phyloP scores from a whole-genome alignment of 2,113 vertebrate genomes.

The Stegostoma tigrinum region DNA sequence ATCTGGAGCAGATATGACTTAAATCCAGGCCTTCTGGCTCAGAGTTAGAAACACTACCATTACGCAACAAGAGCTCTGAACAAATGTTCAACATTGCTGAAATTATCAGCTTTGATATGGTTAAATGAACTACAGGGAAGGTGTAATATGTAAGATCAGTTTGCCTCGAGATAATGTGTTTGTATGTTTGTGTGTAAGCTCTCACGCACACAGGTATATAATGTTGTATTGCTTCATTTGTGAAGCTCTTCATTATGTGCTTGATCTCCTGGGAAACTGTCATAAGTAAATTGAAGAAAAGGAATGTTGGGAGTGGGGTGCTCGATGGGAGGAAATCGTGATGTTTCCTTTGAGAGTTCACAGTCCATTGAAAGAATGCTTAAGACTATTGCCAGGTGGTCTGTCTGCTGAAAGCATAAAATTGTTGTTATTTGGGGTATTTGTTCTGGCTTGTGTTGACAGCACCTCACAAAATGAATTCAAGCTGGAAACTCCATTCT shows the following conservation, averaged over 20 bases:
- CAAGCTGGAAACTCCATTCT: slow-evolving; percentile 25
- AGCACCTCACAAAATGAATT: slow-evolving; percentile 30
- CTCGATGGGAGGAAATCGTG: not conserved
- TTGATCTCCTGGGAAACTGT: not conserved
- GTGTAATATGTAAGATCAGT: not conserved
- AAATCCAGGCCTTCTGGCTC: too few species aligned
- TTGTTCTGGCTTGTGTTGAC: not conserved
- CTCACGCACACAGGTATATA: not conserved
- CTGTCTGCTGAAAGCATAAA: not conserved
- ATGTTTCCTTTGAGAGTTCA: not conserved
- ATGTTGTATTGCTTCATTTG: not conserved
- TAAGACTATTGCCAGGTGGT: not conserved
- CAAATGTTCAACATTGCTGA: too few species aligned
- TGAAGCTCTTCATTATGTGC: not conserved
- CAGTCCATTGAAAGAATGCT: not conserved
- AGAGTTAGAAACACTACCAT: too few species aligned
- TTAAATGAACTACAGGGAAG: not conserved
- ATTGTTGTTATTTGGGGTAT: slow-evolving; percentile 11
- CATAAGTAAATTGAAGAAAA: not conserved
- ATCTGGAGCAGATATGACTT: too few species aligned
- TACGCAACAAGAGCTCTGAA: too few species aligned
- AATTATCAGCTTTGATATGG: not conserved
- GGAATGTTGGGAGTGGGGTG: not conserved
- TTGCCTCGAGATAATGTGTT: not conserved
- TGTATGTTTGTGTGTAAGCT: not conserved